These are phyloP conservation scores for Callithrix jacchus DNA, from an alignment of 2,113 vertebrate genomes.

Conservation along the genomic window DNA sequence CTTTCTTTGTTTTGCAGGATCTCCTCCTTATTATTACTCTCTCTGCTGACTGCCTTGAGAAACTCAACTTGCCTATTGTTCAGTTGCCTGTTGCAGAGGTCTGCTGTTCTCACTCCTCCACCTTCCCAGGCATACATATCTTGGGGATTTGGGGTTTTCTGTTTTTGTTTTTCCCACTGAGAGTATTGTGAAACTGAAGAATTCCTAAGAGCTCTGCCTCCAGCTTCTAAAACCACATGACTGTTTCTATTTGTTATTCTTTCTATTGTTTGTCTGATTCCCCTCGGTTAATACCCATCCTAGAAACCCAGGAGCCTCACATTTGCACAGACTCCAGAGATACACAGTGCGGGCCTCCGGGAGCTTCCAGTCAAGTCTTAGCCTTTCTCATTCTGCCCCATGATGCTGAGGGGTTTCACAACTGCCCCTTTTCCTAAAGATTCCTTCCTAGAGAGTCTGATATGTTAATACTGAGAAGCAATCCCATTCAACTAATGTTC, in stretches of 20 bases:
- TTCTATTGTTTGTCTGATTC: neutral
- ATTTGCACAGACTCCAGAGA: neutral
- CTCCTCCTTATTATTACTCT: neutral
- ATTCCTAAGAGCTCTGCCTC: constrained; percentile 25
- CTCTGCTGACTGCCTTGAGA: neutral
- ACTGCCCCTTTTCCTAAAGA: neutral
- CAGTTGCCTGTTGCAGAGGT: neutral
- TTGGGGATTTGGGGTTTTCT: neutral
- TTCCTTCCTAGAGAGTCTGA: neutral
- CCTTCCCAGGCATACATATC: neutral
- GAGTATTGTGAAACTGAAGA: constrained; percentile 23
- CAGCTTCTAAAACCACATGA: constrained; percentile 19
- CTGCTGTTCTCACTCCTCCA: neutral
- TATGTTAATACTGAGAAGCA: neutral
- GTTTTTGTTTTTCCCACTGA: neutral
- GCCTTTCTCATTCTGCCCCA: neutral
- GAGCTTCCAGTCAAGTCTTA: neutral
- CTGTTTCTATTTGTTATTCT: neutral
- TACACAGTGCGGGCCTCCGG: neutral
- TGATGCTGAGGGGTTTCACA: neutral
- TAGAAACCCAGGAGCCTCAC: neutral
- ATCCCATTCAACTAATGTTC: neutral
- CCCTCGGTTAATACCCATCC: neutral
- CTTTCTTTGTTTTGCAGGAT: neutral
- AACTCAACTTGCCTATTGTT: constrained; percentile 6